Percentiles rank a stretch among this genome's conserved stretches.
These are phyloP conservation scores for Fabriciana adippe DNA, from an alignment of 2,888 invertebrate species.

Conservation along the genomic window DNA sequence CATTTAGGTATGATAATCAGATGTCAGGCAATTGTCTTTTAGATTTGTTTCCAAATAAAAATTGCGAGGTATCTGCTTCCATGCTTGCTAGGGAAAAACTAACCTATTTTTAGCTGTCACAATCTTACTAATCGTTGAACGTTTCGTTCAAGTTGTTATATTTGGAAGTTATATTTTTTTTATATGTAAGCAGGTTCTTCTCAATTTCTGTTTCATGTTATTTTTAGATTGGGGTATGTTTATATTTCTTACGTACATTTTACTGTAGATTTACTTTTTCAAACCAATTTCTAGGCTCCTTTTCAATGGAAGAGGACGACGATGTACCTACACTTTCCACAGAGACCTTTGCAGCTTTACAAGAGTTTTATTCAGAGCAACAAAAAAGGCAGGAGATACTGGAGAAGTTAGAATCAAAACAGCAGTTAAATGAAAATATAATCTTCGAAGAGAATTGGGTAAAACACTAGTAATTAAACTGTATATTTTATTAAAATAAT, in stretches of 20 bases:
- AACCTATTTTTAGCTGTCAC: slow-evolving; percentile 43
- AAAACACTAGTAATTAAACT: slow-evolving; percentile 15
- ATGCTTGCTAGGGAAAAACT: slow-evolving; percentile 33
- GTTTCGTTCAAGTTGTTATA: slow-evolving; percentile 12
- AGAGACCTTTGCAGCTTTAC: slow-evolving; percentile 87
- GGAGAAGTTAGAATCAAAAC: slow-evolving; percentile 69
- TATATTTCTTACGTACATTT: not conserved
- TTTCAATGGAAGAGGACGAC: slow-evolving; percentile 75
- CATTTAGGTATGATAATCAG: slow-evolving; percentile 26
- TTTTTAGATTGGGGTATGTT: not conserved
- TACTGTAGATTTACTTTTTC: not conserved
- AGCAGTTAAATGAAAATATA: slow-evolving; percentile 71
- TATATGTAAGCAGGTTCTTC: not conserved
- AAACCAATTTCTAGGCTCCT: not conserved
- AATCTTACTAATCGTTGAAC: not conserved
- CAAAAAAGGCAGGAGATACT: slow-evolving; percentile 83
- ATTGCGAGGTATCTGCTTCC: slow-evolving; percentile 27
- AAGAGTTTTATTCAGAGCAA: slow-evolving; percentile 90
- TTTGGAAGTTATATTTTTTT: not conserved
- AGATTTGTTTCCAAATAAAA: slow-evolving; percentile 21
- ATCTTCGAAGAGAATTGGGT: slow-evolving; percentile 93
- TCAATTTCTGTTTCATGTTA: not conserved
- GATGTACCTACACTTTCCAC: slow-evolving; percentile 85
- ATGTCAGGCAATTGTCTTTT: slow-evolving; percentile 11
- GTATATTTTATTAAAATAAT: slow-evolving; percentile 29